A percentile compares a stretch with the other conserved stretches of the same genome.
These are phyloP conservation scores for Apocheima hispidaria DNA, from an alignment of 2,888 invertebrate species.

Conservation along the genomic window DNA sequence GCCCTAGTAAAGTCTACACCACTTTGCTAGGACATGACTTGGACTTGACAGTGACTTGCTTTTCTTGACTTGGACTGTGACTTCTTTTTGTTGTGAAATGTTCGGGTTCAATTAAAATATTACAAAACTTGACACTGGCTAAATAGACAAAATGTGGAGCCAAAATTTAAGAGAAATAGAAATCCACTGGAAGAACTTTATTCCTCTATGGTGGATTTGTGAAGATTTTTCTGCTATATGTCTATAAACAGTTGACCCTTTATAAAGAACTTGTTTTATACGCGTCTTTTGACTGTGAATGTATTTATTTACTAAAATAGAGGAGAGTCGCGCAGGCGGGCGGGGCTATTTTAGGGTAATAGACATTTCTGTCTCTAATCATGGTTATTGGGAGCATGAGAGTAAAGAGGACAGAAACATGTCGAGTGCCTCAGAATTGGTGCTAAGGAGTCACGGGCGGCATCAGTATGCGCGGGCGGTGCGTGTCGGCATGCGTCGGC, in stretches of 20 bases:
- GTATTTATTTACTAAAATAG: conserved; percentile 42
- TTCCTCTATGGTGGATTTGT: conserved; percentile 11
- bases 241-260: conserved; percentile 22
- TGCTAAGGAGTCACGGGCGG: conserved; percentile 46
- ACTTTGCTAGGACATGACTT: too few relatives aligned
- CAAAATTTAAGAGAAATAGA: too few relatives aligned
- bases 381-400: background rate
- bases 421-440: background rate
- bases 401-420: background rate
- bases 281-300: conserved; percentile 21
- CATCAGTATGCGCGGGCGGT: conserved; percentile 76
- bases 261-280: conserved; percentile 19
- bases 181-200: too few relatives aligned
- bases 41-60: too few relatives aligned
- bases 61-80: too few relatives aligned
- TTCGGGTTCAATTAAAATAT: too few relatives aligned
- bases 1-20: too few relatives aligned
- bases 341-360: conserved; percentile 10
- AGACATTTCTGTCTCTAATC: background rate
- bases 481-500: conserved; percentile 80
- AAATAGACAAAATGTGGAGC: too few relatives aligned
- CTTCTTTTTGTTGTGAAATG: too few relatives aligned
- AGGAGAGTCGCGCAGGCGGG: conserved; percentile 40
- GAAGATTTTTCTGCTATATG: conserved; percentile 14
- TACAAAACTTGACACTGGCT: too few relatives aligned